Conservation (phyloP, 2,888 invertebrate species). For the Sisyra terminalis region DNA sequence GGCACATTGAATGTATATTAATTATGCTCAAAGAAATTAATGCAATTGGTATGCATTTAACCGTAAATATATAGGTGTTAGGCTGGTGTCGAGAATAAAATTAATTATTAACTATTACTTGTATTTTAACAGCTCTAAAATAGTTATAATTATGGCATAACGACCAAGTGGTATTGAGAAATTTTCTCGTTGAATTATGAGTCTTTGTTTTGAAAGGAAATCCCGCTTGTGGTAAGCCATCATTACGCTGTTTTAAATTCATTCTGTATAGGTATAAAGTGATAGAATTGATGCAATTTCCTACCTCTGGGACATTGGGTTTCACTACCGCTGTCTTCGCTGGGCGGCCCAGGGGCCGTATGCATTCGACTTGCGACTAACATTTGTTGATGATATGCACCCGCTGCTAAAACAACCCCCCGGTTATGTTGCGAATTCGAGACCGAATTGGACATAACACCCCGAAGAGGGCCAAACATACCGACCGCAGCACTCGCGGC, state of each 20-base stretch:
- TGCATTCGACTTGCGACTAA: slow-evolving; percentile 6
- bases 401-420: slow-evolving; percentile 9
- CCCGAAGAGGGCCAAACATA: slow-evolving; percentile 13
- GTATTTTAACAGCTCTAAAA: too few species aligned
- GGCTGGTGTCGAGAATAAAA: too few species aligned
- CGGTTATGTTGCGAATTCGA: slow-evolving; percentile 18
- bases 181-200: too few species aligned
- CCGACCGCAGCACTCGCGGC: slow-evolving; percentile 24
- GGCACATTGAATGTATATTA: too few species aligned
- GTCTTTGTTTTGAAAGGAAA: too few species aligned
- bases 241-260: not conserved
- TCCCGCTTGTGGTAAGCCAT: not conserved
- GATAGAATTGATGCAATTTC: slow-evolving; percentile 9
- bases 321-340: slow-evolving; percentile 29
- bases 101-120: too few species aligned
- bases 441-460: slow-evolving; percentile 17
- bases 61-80: too few species aligned
- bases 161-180: too few species aligned
- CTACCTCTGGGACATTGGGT: slow-evolving; percentile 26
- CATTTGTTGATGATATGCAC: slow-evolving; percentile 8
- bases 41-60: too few species aligned
- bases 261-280: not conserved
- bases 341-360: slow-evolving; percentile 21
- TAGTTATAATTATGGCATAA: too few species aligned
- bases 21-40: too few species aligned